phyloP scores from a whole-genome alignment of 2,797 vertebrate genomes.

The Acipenser transmontanus region DNA sequence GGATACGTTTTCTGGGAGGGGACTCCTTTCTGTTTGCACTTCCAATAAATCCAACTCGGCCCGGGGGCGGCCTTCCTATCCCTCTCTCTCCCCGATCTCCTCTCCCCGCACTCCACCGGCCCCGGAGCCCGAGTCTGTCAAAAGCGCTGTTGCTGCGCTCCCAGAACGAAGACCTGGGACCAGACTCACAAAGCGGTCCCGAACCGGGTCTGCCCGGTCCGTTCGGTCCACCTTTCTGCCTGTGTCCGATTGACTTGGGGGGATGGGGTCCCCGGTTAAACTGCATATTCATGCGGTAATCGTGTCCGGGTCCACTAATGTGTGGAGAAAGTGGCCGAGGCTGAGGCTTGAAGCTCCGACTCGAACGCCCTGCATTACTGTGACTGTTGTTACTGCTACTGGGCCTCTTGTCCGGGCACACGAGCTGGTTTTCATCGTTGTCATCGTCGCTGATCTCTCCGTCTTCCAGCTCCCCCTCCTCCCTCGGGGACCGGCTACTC shows the following conservation, averaged over 20 bases:
- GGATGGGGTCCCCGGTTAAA: conserved; percentile 46
- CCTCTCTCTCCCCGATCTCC: conserved; percentile 28
- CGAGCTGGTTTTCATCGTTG: conserved; percentile 49
- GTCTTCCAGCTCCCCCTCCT: conserved; percentile 88
- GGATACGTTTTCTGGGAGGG: conserved; percentile 81
- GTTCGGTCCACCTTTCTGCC: conserved; percentile 45
- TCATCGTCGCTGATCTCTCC: conserved; percentile 95
- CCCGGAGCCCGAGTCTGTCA: conserved; percentile 68
- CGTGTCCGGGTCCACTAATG: conserved; percentile 27
- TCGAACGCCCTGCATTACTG: conserved; percentile 32
- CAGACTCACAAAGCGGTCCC: conserved; percentile 53
- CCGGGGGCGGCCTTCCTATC: conserved; percentile 46
- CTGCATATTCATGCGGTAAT: conserved; percentile 37
- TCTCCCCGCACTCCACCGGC: conserved; percentile 53
- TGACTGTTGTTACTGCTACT: conserved; percentile 29
- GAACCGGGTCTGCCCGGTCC: conserved; percentile 49
- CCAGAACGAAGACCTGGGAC: conserved; percentile 82
- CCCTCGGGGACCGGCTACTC: conserved; percentile 60
- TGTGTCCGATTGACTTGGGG: conserved; percentile 42
- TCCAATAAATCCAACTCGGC: conserved; percentile 48
- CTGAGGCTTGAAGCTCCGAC: conserved; percentile 38
- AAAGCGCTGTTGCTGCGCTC: conserved; percentile 84
- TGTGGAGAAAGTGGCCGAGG: conserved; percentile 24
- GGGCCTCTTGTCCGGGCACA: conserved; percentile 46
- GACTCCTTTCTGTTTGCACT: conserved; percentile 62